Base-by-base conservation (phyloP, 2,888 invertebrate genomes). In the Scaeva pyrastri region DNA sequence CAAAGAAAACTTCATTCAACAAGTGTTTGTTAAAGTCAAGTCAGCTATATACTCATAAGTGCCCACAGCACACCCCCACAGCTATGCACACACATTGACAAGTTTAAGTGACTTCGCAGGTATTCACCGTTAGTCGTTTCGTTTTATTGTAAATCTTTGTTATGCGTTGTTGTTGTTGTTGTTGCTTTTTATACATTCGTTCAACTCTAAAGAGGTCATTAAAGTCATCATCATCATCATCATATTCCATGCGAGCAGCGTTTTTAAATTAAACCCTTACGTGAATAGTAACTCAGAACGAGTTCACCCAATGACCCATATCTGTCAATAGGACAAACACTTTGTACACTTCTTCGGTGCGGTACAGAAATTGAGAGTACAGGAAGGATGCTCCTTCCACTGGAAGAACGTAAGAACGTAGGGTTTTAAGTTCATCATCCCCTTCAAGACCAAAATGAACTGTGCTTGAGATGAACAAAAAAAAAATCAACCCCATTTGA, bases 271-370 rank as follows among this genome's bases (percentile, higher is more conserved):
- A 80, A 85, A 80, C 56, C 62, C 75, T 75, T 62, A 70, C 55
- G 68, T 73, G 68, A 74, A 66, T 58, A 68, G 79, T 72, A 80
- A 79, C 60, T 60, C 26, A 60, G 68, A 80, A 80, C 80, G 60
- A 80, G 81, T 76, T 85, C 85, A 85, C 81, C 85, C 73, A 80
- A 85, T 80, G 85, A 76, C 85, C 85, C 85, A 85, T 70, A 73
- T 85, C 41, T 68, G 62, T 55, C 76, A 80, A 76, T 77, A 73
- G 62, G 76, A 45, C 76, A 73, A n/a, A 55, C 68, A 76, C 76
- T 70, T 11, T 58, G 16, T 26, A 64, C 26, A 64, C 36, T 48
- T n/a, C n/a, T n/a, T n/a, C 66, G 14, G 45, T 52, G 16, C 39
- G 56, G 19, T 14, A 31, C 66, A 70, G 80, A 76, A 85, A 85